Percentiles rank a stretch among this genome's conserved stretches.
Conservation (phyloP, 2,797 vertebrate species). For the Hipposideros larvatus region DNA sequence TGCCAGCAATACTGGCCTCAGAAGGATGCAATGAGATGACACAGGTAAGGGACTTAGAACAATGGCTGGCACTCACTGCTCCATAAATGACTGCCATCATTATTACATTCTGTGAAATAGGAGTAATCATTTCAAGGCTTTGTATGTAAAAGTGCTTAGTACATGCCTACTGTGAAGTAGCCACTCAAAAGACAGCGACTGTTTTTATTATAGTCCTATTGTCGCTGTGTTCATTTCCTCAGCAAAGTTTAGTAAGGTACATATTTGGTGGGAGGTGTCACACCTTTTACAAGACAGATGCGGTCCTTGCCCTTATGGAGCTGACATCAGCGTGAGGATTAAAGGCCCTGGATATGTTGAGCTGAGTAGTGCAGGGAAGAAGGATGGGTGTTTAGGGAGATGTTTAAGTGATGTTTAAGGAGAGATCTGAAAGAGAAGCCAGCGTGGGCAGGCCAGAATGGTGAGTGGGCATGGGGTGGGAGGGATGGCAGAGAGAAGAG, state of each 20-base stretch:
- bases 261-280: background rate
- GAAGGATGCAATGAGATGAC: background rate
- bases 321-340: background rate
- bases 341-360: background rate
- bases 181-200: background rate
- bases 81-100: too few species aligned
- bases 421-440: background rate
- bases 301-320: background rate
- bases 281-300: background rate
- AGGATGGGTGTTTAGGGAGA: background rate
- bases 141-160: background rate
- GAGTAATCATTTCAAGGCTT: background rate
- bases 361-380: background rate
- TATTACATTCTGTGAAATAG: background rate
- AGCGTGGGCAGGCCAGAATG: background rate
- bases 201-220: background rate
- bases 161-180: background rate
- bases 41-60: background rate
- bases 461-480: fast-evolving
- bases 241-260: background rate
- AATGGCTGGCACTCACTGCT: background rate
- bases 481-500: background rate
- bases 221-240: background rate
- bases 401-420: background rate
- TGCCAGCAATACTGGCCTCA: background rate